phyloP scores from a whole-genome alignment of 2,797 vertebrate genomes.

The Gymnocypris eckloni region DNA sequence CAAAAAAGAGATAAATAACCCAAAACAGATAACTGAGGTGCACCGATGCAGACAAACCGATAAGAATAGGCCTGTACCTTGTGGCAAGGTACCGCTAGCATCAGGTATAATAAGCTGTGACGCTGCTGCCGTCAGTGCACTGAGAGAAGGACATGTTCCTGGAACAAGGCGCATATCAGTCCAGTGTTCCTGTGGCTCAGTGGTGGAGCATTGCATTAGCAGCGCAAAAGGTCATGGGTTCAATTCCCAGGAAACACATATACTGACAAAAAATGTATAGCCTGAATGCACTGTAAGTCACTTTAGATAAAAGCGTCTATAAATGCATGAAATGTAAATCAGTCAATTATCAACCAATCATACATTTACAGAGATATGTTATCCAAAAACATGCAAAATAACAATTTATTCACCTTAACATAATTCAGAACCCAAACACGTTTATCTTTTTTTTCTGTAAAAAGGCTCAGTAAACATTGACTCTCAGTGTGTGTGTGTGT shows the following conservation, averaged over 20 bases:
- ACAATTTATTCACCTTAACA: not conserved
- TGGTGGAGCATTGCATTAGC: too few relatives aligned
- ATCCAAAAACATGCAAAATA: not conserved
- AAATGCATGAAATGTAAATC: too few relatives aligned
- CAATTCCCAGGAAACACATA: too few relatives aligned
- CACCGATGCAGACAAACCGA: not conserved
- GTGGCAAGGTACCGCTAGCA: not conserved
- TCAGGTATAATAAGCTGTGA: conserved; percentile 19
- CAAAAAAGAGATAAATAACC: conserved; percentile 31
- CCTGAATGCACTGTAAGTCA: too few relatives aligned
- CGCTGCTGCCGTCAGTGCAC: not conserved
- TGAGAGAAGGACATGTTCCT: not conserved
- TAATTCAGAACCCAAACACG: too few relatives aligned
- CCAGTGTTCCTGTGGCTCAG: too few relatives aligned
- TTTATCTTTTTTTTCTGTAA: too few relatives aligned
- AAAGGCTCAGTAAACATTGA: not conserved
- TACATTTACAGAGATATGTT: not conserved
- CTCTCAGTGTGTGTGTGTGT: not conserved
- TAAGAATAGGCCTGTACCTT: not conserved
- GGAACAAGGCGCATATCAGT: not conserved
- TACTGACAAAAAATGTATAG: too few relatives aligned
- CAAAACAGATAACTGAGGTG: conserved; percentile 8
- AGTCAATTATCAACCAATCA: not conserved
- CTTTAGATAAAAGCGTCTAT: too few relatives aligned
- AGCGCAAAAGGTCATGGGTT: too few relatives aligned